Conservation (phyloP, 2,113 vertebrate genomes). For the Chaetura pelagica region DNA sequence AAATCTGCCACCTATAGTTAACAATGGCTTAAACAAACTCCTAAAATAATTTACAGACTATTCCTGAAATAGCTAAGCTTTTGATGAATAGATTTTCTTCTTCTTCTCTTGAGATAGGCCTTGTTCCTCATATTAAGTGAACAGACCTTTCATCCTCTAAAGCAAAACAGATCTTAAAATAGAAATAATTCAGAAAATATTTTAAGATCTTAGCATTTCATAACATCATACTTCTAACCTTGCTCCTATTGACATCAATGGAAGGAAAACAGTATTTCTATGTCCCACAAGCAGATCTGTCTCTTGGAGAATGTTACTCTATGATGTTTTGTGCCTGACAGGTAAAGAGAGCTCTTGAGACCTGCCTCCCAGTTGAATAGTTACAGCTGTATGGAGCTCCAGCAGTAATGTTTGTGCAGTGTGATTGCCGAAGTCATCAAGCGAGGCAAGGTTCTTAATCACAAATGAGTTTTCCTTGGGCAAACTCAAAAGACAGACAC, state of each 20-base stretch:
- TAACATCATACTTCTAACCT: slow-evolving; percentile 20
- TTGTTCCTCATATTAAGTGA: slow-evolving; percentile 60
- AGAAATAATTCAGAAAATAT: slow-evolving; percentile 40
- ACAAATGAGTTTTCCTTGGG: not conserved
- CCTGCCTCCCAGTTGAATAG: not conserved
- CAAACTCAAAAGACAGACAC: not conserved
- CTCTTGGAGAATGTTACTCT: slow-evolving; percentile 6
- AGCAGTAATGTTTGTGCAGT: not conserved
- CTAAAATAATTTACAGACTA: slow-evolving; percentile 58
- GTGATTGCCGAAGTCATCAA: not conserved
- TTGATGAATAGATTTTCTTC: slow-evolving; percentile 54
- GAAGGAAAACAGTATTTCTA: slow-evolving; percentile 32
- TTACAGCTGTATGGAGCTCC: not conserved
- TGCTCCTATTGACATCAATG: slow-evolving; percentile 26
- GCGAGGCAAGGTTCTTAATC: not conserved
- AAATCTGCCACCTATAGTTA: slow-evolving; percentile 37
- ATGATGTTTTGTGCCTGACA: slow-evolving; percentile 15
- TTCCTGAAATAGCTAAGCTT: slow-evolving; percentile 60
- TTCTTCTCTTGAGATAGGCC: slow-evolving; percentile 57
- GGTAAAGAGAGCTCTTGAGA: slow-evolving; percentile 32
- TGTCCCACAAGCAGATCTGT: not conserved
- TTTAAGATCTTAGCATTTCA: slow-evolving; percentile 57
- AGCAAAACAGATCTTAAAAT: slow-evolving; percentile 63
- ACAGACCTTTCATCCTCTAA: slow-evolving; percentile 59
- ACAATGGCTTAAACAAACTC: slow-evolving; percentile 56